These are phyloP conservation scores for Asteroscopus sphinx DNA, from an alignment of 2,888 invertebrate genomes.

Conservation along the genomic window DNA sequence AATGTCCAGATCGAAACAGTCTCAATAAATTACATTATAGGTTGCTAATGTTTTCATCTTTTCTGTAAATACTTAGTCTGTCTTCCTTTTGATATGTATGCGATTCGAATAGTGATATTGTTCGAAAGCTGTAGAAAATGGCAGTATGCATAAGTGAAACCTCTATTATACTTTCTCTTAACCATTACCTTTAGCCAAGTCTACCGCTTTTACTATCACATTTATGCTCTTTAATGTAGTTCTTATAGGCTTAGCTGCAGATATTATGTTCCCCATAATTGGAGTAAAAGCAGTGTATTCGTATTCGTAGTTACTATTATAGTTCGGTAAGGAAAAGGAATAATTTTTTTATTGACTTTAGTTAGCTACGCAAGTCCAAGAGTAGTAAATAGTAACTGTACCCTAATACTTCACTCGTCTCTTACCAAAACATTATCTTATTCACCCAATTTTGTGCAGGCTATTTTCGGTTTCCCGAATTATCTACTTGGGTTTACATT, in stretches of 20 bases:
- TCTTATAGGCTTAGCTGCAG: conserved; percentile 3
- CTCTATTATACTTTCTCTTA: conserved; percentile 43
- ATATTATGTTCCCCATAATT: conserved; percentile 17
- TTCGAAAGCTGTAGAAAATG: conserved; percentile 42
- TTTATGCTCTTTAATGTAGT: neutral
- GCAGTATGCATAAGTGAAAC: conserved; percentile 30
- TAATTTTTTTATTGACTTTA: conserved; percentile 4
- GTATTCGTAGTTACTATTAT: neutral
- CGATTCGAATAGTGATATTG: conserved; percentile 9
- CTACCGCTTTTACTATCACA: conserved; percentile 26
- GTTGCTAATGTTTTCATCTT: conserved; percentile 16
- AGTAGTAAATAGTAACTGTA: conserved; percentile 26
- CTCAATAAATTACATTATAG: conserved; percentile 12
- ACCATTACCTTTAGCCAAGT: conserved; percentile 21
- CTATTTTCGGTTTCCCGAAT: neutral
- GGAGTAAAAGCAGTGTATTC: conserved; percentile 4
- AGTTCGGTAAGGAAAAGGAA: conserved; percentile 4
- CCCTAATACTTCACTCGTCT: conserved; percentile 16
- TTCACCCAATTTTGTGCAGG: neutral
- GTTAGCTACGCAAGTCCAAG: neutral
- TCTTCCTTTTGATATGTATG: conserved; percentile 19
- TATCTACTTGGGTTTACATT: too few species aligned
- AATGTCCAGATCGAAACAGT: conserved; percentile 5
- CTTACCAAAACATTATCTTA: conserved; percentile 5
- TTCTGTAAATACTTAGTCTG: conserved; percentile 11